Conservation (phyloP, 2,797 vertebrate species). For the Arnoldichthys spilopterus region DNA sequence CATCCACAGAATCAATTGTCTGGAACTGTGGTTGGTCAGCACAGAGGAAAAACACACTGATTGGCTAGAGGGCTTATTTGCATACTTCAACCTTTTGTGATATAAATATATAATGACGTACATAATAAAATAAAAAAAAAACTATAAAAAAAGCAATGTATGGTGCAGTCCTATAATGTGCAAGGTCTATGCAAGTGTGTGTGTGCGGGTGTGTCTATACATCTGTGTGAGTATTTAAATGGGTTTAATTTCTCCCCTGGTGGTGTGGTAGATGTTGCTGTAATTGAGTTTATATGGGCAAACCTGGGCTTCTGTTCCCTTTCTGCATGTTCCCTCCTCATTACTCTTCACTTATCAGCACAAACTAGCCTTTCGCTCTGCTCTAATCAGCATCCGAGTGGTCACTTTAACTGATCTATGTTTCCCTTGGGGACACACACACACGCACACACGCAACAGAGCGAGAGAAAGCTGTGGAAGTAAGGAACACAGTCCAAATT, state of each 20-base stretch:
- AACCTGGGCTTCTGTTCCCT: not conserved
- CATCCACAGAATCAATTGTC: no score
- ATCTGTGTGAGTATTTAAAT: not conserved
- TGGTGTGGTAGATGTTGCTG: not conserved
- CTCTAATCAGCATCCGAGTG: not conserved
- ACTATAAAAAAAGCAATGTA: no score
- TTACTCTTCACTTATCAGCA: not conserved
- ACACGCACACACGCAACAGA: not conserved
- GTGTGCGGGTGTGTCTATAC: not conserved
- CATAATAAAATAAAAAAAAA: no score
- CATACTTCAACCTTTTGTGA: no score
- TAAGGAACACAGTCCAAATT: not conserved
- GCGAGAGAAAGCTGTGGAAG: not conserved
- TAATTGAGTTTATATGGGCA: not conserved
- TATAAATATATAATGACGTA: no score
- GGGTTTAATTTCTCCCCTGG: not conserved
- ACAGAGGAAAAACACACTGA: no score
- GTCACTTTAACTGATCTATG: not conserved
- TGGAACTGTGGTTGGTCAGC: no score
- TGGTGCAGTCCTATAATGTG: no score
- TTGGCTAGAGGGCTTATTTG: no score
- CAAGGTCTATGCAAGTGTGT: no score
- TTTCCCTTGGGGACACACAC: not conserved
- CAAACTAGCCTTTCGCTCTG: not conserved
- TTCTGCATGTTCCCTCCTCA: not conserved